These are phyloP conservation scores for Hirudinaria manillensis DNA, from an alignment of 2,888 invertebrate genomes.

Conservation along the genomic window DNA sequence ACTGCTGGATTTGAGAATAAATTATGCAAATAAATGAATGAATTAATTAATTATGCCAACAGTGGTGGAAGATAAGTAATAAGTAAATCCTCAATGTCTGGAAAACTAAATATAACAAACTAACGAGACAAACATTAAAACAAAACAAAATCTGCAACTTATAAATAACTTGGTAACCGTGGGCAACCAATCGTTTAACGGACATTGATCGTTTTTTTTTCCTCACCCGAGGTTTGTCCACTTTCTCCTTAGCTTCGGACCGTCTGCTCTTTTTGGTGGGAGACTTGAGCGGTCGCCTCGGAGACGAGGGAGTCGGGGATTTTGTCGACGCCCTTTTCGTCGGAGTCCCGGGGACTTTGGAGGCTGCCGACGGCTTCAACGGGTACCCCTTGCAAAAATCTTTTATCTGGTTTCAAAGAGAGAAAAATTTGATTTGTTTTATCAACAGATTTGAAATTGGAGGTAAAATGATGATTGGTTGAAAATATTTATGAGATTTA, in stretches of 20 bases:
- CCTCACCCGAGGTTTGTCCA: not conserved
- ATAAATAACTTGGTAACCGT: no score
- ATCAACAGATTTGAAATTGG: no score
- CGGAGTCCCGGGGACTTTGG: not conserved
- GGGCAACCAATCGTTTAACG: no score
- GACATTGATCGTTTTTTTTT: not conserved
- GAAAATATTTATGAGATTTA: no score
- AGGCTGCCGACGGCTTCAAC: not conserved
- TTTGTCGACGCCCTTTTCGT: not conserved
- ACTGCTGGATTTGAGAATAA: constrained; percentile 23
- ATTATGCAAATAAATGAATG: no score
- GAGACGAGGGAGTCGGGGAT: no score
- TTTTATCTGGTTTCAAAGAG: not conserved
- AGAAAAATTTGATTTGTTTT: not conserved
- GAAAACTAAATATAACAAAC: no score
- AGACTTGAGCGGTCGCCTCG: not conserved
- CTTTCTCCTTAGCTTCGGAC: no score
- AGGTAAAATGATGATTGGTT: no score
- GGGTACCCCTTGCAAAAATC: constrained; percentile 1
- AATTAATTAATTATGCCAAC: not conserved
- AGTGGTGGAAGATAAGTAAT: not conserved
- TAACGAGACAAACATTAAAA: no score
- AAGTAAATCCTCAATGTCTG: no score
- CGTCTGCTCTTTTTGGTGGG: not conserved
- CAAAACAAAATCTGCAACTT: no score